phyloP scores from a whole-genome alignment of 2,888 invertebrate genomes.

The Caenorhabditis wallacei region DNA sequence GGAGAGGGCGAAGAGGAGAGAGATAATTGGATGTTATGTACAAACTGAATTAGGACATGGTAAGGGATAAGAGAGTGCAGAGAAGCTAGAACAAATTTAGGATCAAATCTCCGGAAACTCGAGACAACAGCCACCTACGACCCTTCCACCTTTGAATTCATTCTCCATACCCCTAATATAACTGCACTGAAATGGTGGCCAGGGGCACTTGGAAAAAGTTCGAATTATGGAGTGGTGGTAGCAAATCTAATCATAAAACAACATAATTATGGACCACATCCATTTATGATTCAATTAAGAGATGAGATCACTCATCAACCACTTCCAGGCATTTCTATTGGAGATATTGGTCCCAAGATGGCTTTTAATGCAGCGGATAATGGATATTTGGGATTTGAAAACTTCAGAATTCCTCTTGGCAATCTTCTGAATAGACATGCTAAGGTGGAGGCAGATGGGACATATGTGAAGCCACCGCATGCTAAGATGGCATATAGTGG shows the following conservation, averaged over 20 bases:
- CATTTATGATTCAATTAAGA: constrained; percentile 94
- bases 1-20: constrained; percentile 78
- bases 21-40: constrained; percentile 94
- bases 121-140: constrained; percentile 97
- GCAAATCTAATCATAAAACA: constrained; percentile 93
- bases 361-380: constrained; percentile 95
- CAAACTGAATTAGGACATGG: constrained; percentile 95
- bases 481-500: constrained; percentile 93
- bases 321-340: constrained; percentile 89
- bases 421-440: constrained; percentile 96
- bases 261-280: constrained; percentile 92
- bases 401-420: constrained; percentile 91
- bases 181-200: constrained; percentile 87
- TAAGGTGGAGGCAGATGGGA: constrained; percentile 87
- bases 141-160: constrained; percentile 89
- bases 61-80: too few relatives aligned
- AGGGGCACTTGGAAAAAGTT: constrained; percentile 86
- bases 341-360: constrained; percentile 95
- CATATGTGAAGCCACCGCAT: constrained; percentile 90
- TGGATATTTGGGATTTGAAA: constrained; percentile 92
- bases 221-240: constrained; percentile 94
- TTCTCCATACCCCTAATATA: constrained; percentile 92
- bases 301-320: constrained; percentile 93
- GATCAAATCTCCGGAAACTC: constrained; percentile 90
- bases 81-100: too few relatives aligned